Conservation (phyloP, 2,888 invertebrate species). For the Macropis europaea region DNA sequence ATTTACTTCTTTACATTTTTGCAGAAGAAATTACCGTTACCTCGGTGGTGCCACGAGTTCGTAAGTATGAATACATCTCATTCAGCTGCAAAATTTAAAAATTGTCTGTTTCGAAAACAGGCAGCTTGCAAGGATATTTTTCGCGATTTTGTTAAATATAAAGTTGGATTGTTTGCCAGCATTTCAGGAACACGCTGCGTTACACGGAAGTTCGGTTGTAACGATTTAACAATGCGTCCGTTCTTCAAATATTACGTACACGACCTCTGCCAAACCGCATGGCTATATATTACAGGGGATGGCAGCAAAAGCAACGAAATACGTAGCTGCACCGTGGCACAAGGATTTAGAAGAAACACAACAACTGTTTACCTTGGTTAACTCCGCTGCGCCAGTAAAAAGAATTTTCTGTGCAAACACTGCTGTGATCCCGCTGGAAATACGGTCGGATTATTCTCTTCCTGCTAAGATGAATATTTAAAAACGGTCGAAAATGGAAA, state of each 20-base stretch:
- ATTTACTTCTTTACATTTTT: no score
- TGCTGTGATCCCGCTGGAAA: background rate
- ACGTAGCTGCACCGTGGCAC: background rate
- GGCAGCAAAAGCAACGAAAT: background rate
- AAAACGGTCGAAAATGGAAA: slow-evolving; percentile 4
- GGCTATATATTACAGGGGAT: slow-evolving; percentile 24
- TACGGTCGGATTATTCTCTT: slow-evolving; percentile 23
- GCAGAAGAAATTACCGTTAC: no score
- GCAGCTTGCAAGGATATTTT: no score
- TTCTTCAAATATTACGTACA: slow-evolving; percentile 26
- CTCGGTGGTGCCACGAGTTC: no score
- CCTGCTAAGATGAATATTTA: slow-evolving; percentile 25
- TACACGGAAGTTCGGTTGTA: background rate
- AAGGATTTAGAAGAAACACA: slow-evolving; percentile 22
- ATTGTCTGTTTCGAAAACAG: no score
- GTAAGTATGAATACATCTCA: no score
- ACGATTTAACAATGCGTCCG: slow-evolving; percentile 21
- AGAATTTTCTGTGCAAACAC: slow-evolving; percentile 25
- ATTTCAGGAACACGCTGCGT: background rate
- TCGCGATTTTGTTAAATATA: background rate
- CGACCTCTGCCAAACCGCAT: slow-evolving; percentile 16
- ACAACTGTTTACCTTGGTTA: slow-evolving; percentile 32
- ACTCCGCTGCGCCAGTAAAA: background rate
- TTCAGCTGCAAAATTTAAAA: no score
- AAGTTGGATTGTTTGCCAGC: no score